phyloP scores from a whole-genome alignment of 2,113 vertebrate species.

The Podarcis cretensis region DNA sequence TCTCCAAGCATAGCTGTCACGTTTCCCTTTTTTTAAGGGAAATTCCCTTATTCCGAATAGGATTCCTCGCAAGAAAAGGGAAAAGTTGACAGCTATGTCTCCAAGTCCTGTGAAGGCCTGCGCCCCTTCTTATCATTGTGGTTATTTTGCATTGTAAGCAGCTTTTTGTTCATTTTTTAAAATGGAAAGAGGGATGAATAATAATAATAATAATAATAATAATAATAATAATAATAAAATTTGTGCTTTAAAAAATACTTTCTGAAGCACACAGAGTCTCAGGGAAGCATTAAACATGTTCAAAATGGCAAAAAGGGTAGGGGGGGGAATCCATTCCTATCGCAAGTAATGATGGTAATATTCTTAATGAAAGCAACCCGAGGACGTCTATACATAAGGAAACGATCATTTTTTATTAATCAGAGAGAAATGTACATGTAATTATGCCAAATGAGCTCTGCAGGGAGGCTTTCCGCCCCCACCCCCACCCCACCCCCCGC shows the following conservation, averaged over 20 bases:
- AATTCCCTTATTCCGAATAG: too few relatives aligned
- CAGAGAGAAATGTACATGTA: slow-evolving; percentile 81
- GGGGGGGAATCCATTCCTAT: not conserved
- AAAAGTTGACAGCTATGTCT: too few relatives aligned
- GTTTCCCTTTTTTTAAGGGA: too few relatives aligned
- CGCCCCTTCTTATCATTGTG: too few relatives aligned
- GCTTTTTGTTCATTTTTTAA: not conserved
- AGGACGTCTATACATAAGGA: slow-evolving; percentile 74
- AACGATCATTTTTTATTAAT: slow-evolving; percentile 84
- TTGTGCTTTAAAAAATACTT: slow-evolving; percentile 61
- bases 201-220: too few relatives aligned
- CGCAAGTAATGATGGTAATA: not conserved
- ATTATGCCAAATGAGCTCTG: slow-evolving; percentile 81
- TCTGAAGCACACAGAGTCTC: slow-evolving; percentile 59
- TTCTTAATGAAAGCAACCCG: slow-evolving; percentile 69
- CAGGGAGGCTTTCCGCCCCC: slow-evolving; percentile 74
- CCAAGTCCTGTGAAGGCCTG: too few relatives aligned
- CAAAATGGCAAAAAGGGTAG: slow-evolving; percentile 46
- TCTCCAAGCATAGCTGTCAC: too few relatives aligned
- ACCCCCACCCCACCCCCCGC: not conserved
- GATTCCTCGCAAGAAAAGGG: too few relatives aligned
- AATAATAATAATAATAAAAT: not conserved
- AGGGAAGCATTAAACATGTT: slow-evolving; percentile 65
- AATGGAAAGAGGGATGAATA: not conserved
- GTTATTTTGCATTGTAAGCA: not conserved